Conservation (phyloP, 2,113 vertebrate genomes). For the Perca fluviatilis region DNA sequence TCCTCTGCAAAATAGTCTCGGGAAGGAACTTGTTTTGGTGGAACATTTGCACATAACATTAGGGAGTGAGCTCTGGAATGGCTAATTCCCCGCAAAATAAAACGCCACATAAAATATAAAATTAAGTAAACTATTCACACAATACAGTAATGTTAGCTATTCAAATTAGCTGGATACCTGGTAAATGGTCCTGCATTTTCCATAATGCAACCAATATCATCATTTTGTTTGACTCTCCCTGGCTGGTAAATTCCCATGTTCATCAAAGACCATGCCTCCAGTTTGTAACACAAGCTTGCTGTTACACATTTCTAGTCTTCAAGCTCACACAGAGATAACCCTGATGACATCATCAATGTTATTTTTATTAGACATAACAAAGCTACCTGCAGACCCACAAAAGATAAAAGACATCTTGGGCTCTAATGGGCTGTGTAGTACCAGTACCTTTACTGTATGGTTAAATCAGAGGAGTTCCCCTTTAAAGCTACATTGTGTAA, state of each 20-base stretch:
- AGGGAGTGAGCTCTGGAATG: too few relatives aligned
- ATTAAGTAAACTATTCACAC: too few relatives aligned
- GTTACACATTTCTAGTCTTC: too few relatives aligned
- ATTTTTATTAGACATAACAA: constrained; percentile 2
- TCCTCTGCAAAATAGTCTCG: too few relatives aligned
- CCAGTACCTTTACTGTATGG: background rate
- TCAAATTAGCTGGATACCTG: too few relatives aligned
- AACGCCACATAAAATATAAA: too few relatives aligned
- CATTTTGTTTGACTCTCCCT: background rate
- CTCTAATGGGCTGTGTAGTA: background rate
- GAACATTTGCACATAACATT: too few relatives aligned
- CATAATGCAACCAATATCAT: background rate
- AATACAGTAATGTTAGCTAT: too few relatives aligned
- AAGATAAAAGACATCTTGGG: background rate
- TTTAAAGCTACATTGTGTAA: background rate
- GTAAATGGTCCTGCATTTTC: background rate
- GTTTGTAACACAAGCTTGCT: background rate
- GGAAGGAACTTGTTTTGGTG: too few relatives aligned
- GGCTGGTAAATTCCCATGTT: background rate
- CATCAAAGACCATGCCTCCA: background rate
- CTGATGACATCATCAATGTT: background rate
- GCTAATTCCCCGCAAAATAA: too few relatives aligned
- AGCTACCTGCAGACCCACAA: background rate
- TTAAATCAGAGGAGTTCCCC: background rate
- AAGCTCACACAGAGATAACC: background rate